These are phyloP conservation scores for Atethmia centrago DNA, from an alignment of 2,888 invertebrate genomes.

Conservation along the genomic window DNA sequence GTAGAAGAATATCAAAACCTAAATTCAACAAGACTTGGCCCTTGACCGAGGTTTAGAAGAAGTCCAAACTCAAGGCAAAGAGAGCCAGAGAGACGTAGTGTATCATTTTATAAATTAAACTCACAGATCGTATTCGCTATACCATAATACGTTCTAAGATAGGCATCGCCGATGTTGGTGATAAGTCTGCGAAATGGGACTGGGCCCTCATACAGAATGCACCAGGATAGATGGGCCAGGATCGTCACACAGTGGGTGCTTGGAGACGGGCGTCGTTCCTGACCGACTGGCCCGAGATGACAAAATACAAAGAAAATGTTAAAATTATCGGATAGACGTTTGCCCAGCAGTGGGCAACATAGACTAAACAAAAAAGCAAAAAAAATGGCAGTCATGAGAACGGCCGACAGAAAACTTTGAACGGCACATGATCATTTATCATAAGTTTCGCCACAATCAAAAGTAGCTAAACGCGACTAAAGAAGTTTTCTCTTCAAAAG, in stretches of 20 bases:
- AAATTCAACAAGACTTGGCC: too few relatives aligned
- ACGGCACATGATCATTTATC: too few relatives aligned
- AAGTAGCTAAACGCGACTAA: too few relatives aligned
- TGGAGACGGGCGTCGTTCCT: background rate
- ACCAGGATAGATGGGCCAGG: background rate
- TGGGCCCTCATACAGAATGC: background rate
- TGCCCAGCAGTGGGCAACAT: too few relatives aligned
- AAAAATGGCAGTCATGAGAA: too few relatives aligned
- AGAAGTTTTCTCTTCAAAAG: too few relatives aligned
- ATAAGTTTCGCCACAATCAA: too few relatives aligned
- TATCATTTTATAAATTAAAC: background rate
- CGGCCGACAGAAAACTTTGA: too few relatives aligned
- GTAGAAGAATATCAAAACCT: background rate
- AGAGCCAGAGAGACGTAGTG: background rate
- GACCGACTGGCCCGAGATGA: too few relatives aligned
- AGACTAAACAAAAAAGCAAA: background rate
- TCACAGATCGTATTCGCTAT: background rate
- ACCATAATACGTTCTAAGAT: background rate
- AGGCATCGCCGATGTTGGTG: background rate
- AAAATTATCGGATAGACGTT: background rate
- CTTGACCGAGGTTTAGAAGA: background rate
- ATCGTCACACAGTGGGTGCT: background rate
- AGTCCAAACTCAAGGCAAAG: background rate
- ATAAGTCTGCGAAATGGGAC: background rate
- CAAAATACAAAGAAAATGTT: background rate